Evolutionary conservation across 2,113 vertebrate species (phyloP).

Genomic region (Zeus faber): DNA sequence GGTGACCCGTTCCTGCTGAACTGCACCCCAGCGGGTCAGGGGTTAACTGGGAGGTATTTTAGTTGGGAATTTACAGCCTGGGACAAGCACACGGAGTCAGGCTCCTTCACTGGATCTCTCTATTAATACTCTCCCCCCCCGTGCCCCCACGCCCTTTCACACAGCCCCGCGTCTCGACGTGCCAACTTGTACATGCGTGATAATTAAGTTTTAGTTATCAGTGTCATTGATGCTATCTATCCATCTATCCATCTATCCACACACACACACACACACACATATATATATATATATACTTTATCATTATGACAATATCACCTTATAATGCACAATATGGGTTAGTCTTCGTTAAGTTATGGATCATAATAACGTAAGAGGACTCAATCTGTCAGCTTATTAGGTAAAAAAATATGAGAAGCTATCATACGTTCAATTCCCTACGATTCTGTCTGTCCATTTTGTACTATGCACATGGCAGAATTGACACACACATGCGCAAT

Average conservation of each 20-base stretch:
- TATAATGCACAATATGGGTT: no score
- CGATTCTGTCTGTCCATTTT: background rate
- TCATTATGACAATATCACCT: background rate
- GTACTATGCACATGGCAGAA: background rate
- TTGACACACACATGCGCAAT: background rate
- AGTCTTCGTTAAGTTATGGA: no score
- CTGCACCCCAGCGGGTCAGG: slow-evolving; percentile 66
- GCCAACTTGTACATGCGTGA: background rate
- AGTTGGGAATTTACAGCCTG: slow-evolving; percentile 69
- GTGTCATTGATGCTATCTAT: no score
- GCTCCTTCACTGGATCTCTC: slow-evolving; percentile 47
- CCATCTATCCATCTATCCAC: background rate
- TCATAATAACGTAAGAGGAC: no score
- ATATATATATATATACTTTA: no score
- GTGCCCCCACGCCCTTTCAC: slow-evolving; percentile 11
- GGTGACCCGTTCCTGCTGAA: slow-evolving; percentile 46
- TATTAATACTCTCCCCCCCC: slow-evolving; percentile 63
- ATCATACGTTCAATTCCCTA: background rate
- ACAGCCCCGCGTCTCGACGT: slow-evolving; percentile 1
- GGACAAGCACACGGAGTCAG: slow-evolving; percentile 40
- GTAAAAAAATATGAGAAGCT: no score
- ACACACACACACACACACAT: background rate
- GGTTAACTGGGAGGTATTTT: slow-evolving; percentile 74
- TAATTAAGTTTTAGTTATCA: no score
- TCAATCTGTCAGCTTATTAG: no score